These are phyloP conservation scores for Stenopsyche tienmushanensis DNA, from an alignment of 1,140 invertebrate genomes.

Conservation along the genomic window DNA sequence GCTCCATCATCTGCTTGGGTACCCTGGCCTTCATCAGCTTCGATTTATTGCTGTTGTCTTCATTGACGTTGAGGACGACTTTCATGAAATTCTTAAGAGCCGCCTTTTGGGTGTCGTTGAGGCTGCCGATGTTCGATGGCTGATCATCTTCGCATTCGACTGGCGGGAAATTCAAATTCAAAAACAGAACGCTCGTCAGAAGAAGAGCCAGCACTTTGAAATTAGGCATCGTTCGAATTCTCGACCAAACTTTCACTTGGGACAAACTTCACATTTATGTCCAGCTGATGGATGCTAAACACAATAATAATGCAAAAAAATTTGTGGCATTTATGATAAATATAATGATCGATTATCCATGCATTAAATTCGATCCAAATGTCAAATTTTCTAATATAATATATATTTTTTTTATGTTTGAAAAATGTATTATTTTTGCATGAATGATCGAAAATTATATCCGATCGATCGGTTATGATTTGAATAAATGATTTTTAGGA, in stretches of 20 bases:
- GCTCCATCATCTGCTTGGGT: conserved; percentile 32
- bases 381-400: not conserved
- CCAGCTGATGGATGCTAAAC: no score
- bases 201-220: not conserved
- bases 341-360: not conserved
- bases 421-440: no score
- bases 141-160: not conserved
- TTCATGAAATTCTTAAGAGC: conserved; percentile 18
- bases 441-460: no score
- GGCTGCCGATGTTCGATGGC: not conserved
- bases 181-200: not conserved
- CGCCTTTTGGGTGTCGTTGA: conserved; percentile 31
- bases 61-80: conserved; percentile 2
- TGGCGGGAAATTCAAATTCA: conserved; percentile 7
- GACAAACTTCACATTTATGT: no score
- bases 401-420: not conserved
- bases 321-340: not conserved
- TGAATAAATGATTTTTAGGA: no score
- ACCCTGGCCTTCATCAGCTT: conserved; percentile 4
- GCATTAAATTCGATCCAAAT: not conserved
- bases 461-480: no score
- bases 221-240: not conserved
- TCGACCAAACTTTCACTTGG: no score
- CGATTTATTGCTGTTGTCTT: not conserved
- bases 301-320: not conserved